phyloP scores from a whole-genome alignment of 2,113 vertebrate genomes.

The Myocastor coypus region DNA sequence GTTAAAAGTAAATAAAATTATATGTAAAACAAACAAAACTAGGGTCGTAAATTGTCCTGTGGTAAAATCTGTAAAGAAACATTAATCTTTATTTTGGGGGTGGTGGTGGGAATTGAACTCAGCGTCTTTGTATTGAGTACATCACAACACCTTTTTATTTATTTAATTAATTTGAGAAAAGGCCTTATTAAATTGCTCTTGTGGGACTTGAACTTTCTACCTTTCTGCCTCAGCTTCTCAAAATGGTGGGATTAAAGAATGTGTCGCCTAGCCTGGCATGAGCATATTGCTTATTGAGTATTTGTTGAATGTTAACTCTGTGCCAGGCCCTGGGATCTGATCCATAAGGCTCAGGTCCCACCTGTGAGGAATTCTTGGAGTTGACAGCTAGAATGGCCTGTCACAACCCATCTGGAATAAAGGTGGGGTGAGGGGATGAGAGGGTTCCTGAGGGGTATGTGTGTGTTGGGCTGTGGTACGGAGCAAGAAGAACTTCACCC shows the following conservation, averaged over 20 bases:
- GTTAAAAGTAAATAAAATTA: too few species aligned
- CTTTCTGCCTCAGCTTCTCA: neutral
- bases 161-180: neutral
- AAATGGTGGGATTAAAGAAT: neutral
- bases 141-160: neutral
- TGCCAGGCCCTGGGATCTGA: neutral
- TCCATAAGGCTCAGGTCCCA: neutral
- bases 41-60: neutral
- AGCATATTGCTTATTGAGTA: neutral
- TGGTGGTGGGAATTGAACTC: neutral
- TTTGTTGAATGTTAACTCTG: neutral
- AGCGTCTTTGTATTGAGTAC: neutral
- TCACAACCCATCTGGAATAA: neutral
- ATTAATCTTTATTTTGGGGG: neutral
- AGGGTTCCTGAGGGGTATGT: neutral
- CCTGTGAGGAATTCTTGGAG: neutral
- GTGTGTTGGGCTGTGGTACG: neutral
- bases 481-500: neutral
- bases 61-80: neutral
- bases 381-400: neutral
- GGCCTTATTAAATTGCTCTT: neutral
- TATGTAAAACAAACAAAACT: neutral
- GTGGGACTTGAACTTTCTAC: neutral
- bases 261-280: neutral
- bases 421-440: neutral